Evolutionary conservation across 1,140 invertebrate genomes (phyloP), one percentile per base, ranked within the genome.

Genomic region (Aporrectodea caliginosa): DNA sequence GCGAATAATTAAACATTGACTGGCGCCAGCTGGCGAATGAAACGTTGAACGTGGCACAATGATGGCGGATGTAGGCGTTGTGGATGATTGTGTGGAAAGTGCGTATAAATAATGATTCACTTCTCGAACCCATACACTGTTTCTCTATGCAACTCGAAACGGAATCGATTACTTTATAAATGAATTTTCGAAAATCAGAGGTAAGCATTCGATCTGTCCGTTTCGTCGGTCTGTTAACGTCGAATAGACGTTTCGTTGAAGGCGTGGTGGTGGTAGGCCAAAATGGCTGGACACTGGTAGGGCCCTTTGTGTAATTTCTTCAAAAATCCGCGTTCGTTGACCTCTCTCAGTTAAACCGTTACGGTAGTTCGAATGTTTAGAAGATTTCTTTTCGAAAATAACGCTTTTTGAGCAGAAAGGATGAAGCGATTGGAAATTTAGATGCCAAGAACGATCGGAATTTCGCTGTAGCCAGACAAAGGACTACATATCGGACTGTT

Each of bases 41-140:
- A 58, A 58, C 43, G 43, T 6, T 58, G 6, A 22, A 58, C 6
- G 43, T 58, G 6, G 43, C 22, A 58, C 43, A 58, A 58, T 58
- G 43, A 58, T 58, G 43, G 43, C 43, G 43, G 43, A 58, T 58
- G 43, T 58, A 58, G 43, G 43, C 43, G 43, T 58, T 58, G n/a
- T 22, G 43, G 43, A 58, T 58, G 43, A 58, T 58, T 58, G 43
- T 22, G 43, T 58, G 43, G n/a, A 58, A 58, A 12, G 43, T 58
- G 43, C 43, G 43, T 58, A 22, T 58, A 58, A 22, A 58, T 22
- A 22, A 22, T 12, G 43, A 58, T 12, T 58, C 22, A 6, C 22
- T 12, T 6, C 43, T 58, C 22, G 6, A 22, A 12, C 43, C 43
- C 43, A 58, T 12, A 22, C 43, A 22, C 6, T 58, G 6, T 6